Conservation (phyloP, 2,888 invertebrate genomes). For the Leucoma salicis region DNA sequence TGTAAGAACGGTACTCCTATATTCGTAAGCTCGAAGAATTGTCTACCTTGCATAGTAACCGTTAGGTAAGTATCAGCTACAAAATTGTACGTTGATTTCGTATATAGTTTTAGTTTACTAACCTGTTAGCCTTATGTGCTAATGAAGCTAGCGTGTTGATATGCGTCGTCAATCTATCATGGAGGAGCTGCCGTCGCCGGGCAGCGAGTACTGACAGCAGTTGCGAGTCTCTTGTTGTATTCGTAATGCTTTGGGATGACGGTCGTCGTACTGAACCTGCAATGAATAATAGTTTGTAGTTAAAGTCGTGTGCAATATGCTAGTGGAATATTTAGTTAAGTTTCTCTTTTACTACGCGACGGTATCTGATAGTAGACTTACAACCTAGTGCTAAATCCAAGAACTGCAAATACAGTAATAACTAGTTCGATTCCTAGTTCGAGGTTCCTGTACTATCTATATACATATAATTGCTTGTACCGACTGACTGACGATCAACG, state of each 20-base stretch:
- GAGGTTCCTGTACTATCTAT: no score
- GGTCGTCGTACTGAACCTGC: conserved; percentile 59
- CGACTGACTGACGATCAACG: no score
- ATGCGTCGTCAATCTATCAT: conserved; percentile 77
- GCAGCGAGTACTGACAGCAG: conserved; percentile 83
- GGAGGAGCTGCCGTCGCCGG: conserved; percentile 82
- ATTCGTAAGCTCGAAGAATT: no score
- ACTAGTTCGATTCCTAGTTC: no score
- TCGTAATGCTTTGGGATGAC: conserved; percentile 60
- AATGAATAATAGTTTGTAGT: conserved; percentile 34
- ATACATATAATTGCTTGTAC: no score
- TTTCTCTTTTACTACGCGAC: neutral
- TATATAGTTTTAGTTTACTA: no score
- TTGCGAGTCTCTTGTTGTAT: conserved; percentile 80
- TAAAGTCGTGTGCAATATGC: neutral
- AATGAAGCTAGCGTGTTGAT: conserved; percentile 69
- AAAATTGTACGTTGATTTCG: no score
- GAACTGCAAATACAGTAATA: no score
- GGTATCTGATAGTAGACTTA: no score
- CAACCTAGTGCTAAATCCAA: neutral
- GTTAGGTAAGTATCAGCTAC: no score
- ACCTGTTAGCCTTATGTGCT: conserved; percentile 73
- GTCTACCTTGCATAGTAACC: no score
- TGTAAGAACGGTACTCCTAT: no score
- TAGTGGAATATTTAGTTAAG: neutral